A percentile compares a stretch with the other conserved stretches of the same genome.
Conservation (phyloP, 2,113 vertebrate species). For the Lepus europaeus region DNA sequence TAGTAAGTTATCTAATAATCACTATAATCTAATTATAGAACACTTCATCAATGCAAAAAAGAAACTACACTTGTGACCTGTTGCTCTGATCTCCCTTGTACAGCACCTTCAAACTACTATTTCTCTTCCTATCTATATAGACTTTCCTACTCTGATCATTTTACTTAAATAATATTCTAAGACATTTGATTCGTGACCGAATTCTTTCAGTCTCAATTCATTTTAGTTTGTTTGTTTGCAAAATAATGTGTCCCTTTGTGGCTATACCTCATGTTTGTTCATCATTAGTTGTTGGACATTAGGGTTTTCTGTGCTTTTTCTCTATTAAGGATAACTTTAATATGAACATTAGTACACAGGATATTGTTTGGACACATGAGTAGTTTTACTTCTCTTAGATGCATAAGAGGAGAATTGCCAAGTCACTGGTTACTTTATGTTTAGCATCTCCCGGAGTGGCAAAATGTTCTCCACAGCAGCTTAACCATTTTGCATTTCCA, state of each 20-base stretch:
- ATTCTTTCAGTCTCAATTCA: not conserved
- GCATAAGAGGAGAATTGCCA: not conserved
- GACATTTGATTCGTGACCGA: not conserved
- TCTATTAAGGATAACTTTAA: not conserved
- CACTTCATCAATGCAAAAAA: not conserved
- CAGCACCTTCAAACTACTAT: not conserved
- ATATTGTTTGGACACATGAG: not conserved
- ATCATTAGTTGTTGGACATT: not conserved
- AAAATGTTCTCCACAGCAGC: not conserved
- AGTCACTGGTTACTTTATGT: not conserved
- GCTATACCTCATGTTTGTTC: not conserved
- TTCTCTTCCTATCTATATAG: not conserved
- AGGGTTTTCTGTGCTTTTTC: not conserved
- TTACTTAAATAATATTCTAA: not conserved
- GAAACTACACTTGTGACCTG: not conserved
- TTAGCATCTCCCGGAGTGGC: not conserved
- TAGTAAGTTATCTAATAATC: not conserved
- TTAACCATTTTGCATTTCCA: not conserved
- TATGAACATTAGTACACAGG: not conserved
- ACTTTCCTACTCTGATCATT: not conserved
- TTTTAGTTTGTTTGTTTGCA: not conserved
- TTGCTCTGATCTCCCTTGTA: not conserved
- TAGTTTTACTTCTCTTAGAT: not conserved
- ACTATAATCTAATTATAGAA: constrained; percentile 21
- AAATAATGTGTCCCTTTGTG: not conserved